Base-by-base conservation (phyloP, 2,888 invertebrate genomes). In the Drosophila histrio region DNA sequence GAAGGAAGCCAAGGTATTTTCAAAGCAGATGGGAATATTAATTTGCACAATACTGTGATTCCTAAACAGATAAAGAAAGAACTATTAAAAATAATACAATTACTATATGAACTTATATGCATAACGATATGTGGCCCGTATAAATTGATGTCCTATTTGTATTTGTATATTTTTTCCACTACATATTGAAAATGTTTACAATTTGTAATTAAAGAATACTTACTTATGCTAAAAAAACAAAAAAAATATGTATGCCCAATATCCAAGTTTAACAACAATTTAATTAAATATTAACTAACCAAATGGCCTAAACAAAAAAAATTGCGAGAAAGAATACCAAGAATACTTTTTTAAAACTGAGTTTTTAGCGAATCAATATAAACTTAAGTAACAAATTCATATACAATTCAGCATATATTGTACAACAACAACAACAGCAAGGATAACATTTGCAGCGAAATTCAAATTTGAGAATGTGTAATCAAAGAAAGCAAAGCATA, bases 31-130 rank as follows among this genome's bases (percentile, higher is more conserved):
- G 38, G 24, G 4, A 52, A 56, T 24, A 43, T 63, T 75, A 57
- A 74, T 68, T 67, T 77, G 77, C 86, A 79, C 69, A 79, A 79
- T 79, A 71, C 86, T 86, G 81, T 86, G 83, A 81, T 86, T 85
- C 79, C 81, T 74, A 58, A 80, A 65, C 28, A 46, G 52, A 72
- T 38, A 66, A 56, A 54, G 13, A 15, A 53, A 69, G 43, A 41
- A 32, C 19, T 15, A n/a, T 58, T 17, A 38, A 8, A 26, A 36
- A 30, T 17, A 32, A 54, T 32, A 26, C 28, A 52, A 17, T 39
- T 67, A 24, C 54, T 50, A 34, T 47, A 47, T 47, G 30, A 11
- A 52, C 26, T 19, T 50, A 49, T 47, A 30, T 30, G 28, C 21
- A 19, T 47, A 47, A 19, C 47, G 17, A 19, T 41, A 30, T 63